Base-by-base conservation (phyloP, 2,888 invertebrate genomes). In the Andrena haemorrhoa region DNA sequence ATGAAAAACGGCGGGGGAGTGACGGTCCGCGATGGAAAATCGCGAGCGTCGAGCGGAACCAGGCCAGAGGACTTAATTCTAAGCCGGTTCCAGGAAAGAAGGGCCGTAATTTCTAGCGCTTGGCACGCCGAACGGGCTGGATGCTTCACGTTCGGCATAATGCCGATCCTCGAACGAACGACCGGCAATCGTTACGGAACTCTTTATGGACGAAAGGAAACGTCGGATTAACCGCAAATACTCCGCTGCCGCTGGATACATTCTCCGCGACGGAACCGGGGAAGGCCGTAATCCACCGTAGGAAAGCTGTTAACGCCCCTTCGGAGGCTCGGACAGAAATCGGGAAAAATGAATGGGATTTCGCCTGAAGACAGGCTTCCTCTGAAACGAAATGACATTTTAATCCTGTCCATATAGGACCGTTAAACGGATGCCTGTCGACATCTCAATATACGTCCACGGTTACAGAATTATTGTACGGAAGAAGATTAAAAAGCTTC, bases 301-400 rank as follows among this genome's bases (percentile, higher is more conserved):
- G 12, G 47, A 60, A 26, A 58, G 70, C 23, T 31, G 31, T 66
- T 65, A 72, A 16, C n/a, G 35, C 41, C 29, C 16, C 29, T 66
- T 23, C 29, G 16, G 2, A 7, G 20, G 23, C 7, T 10, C 31
- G n/a, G 8, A 20, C 8, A 8, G 60, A 35, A 66, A 77, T 65
- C 47, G 60, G 41, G 49, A 65, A 64, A 70, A 77, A 65, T 6
- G 65, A 65, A 20, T 47, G 29, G 71, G 80, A 71, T 78, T 63
- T 35, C 31, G 20, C 7, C 3, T 51, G n/a, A 51, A 31, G 23
- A 8, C 41, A 16, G 75, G 70, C 63, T 79, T 75, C 66, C 20
- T 49, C 20, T 68, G 53, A 75, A 82, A 58, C 33, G 63, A 68
- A 79, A 16, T 61, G 75, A 71, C 82, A 71, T 63, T 63, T 71